Percentiles rank a stretch among this genome's conserved stretches.
Conservation (phyloP, 2,888 invertebrate species). For the Salticus scenicus region DNA sequence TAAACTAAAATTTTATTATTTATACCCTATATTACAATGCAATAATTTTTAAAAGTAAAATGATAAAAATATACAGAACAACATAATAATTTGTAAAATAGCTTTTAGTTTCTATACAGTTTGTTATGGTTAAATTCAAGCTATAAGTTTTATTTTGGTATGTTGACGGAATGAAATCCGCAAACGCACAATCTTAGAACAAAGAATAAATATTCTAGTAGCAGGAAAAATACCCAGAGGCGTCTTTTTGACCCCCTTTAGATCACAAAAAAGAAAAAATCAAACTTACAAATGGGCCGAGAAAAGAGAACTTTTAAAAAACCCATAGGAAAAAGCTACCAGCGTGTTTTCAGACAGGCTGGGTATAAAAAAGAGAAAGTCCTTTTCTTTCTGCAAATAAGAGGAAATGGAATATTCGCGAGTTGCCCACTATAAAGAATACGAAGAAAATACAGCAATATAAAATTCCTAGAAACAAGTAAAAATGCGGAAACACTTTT, state of each 20-base stretch:
- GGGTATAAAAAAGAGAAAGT: not conserved
- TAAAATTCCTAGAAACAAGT: constrained; percentile 66
- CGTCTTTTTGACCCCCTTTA: constrained; percentile 38
- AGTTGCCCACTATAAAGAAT: constrained; percentile 56
- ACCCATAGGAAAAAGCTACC: constrained; percentile 19
- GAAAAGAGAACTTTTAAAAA: constrained; percentile 37
- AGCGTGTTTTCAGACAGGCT: constrained; percentile 41
- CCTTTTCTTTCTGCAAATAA: constrained; percentile 54
- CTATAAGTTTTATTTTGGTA: not conserved
- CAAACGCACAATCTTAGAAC: constrained; percentile 29
- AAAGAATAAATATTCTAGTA: constrained; percentile 48
- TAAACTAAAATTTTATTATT: too few species aligned
- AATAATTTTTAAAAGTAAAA: too few species aligned
- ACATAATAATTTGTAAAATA: too few species aligned
- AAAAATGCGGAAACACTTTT: constrained; percentile 60
- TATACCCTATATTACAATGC: too few species aligned
- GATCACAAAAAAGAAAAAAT: constrained; percentile 41
- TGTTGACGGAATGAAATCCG: constrained; percentile 21
- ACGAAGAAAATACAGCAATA: constrained; percentile 56
- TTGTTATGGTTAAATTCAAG: too few species aligned
- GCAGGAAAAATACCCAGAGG: constrained; percentile 54
- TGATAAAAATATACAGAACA: too few species aligned
- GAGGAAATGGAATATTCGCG: constrained; percentile 62
- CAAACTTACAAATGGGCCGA: constrained; percentile 54
- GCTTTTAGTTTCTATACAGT: too few species aligned